Evolutionary conservation across 2,113 vertebrate species (phyloP), one percentile per base, ranked within the genome.

Genomic region (Gymnarchus niloticus): DNA sequence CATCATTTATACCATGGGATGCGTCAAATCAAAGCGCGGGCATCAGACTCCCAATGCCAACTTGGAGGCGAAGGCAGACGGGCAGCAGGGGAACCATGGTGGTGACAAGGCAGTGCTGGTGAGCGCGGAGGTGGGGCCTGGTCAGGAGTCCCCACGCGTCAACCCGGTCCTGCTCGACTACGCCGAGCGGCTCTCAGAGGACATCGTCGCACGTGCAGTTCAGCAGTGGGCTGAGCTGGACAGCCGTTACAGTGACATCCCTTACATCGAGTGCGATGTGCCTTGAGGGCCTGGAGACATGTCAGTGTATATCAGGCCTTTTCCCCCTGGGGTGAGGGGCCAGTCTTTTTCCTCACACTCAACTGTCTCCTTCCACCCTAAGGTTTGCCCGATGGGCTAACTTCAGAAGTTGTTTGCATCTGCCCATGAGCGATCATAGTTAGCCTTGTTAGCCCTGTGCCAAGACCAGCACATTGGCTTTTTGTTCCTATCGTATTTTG

Each of bases 241-340:
- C 87, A 93, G 90, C 87, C 94, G 92, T 85, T 96, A 95, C 84
- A 91, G 91, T 0, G 94, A 96, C 89, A 96, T 96, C 73, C 95
- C 96, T 0, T 96, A 92, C 73, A 96, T 96, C 0, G 95, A 96
- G 83, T 94, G 92, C 0, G 95, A 96, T 1, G 87, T 91, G 88
- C 92, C 92, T 78, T 94, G 92, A 76, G 28, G 76, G 25, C 2
- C 48, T 17, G 28, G 14, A 28, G 25, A 14, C 51, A 3, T 37
- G n/a, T n/a, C n/a, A n/a, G n/a, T n/a, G n/a, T n/a, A n/a, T n/a
- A n/a, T 61, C 10, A 61, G 57, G 7, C 21, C 10, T 33, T 23
- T 17, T 49, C 52, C 12, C n/a, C n/a, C n/a, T n/a, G n/a, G n/a
- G n/a, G 41, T 77, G 28, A 9, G 7, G 4, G 19, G 41, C 10